Conservation (phyloP, 2,797 vertebrate species). For the Karalla daura region DNA sequence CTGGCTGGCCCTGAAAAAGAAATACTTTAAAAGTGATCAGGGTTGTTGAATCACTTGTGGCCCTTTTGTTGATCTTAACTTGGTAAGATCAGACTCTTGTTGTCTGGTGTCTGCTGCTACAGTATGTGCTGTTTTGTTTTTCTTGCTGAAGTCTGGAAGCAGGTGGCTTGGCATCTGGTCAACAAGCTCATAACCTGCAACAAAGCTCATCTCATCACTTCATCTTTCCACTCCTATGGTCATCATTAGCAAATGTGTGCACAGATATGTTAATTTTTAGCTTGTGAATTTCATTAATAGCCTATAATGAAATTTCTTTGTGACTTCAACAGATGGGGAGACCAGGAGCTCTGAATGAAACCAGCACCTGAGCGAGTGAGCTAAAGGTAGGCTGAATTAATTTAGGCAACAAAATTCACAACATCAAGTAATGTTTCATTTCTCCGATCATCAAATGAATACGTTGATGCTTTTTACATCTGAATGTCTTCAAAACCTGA, state of each 20-base stretch:
- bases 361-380: not conserved
- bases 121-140: not conserved
- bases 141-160: constrained; percentile 34
- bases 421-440: not conserved
- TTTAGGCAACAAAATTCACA: not conserved
- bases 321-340: constrained; percentile 20
- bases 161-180: constrained; percentile 71
- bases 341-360: constrained; percentile 4
- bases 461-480: constrained; percentile 35
- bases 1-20: not conserved
- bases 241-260: constrained; percentile 52
- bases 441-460: constrained; percentile 24
- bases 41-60: constrained; percentile 10
- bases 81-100: not conserved
- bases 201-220: constrained; percentile 59
- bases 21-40: not conserved
- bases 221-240: constrained; percentile 51
- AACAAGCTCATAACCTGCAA: constrained; percentile 54
- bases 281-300: constrained; percentile 31
- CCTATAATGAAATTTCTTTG: constrained; percentile 31
- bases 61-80: constrained; percentile 23
- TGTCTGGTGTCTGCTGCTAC: constrained; percentile 21
- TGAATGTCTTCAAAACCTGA: constrained; percentile 52
- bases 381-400: not conserved
- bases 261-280: constrained; percentile 44